Evolutionary conservation across 1,140 invertebrate species (phyloP).

Genomic region (Drosophila fuyamai): DNA sequence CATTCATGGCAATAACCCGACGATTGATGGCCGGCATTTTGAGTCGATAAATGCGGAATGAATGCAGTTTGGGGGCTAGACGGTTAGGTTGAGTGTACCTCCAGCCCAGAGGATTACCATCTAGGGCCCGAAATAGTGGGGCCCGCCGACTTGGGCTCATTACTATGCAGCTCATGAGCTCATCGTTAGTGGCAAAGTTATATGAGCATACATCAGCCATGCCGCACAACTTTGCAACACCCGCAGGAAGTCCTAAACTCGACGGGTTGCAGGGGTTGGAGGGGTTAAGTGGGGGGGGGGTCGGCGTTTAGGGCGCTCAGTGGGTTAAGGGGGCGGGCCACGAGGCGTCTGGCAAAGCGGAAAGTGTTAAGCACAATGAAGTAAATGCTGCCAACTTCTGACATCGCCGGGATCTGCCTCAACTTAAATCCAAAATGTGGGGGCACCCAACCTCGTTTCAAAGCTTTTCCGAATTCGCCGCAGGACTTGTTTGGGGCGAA

Average conservation of each 20-base stretch:
- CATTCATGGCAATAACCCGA: constrained; percentile 58
- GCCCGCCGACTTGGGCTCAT: constrained; percentile 53
- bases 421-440: constrained; percentile 30
- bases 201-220: constrained; percentile 78
- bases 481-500: constrained; percentile 50
- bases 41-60: constrained; percentile 31
- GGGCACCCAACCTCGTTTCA: neutral
- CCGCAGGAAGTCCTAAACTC: constrained; percentile 44
- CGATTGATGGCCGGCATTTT: constrained; percentile 48
- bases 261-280: neutral
- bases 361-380: constrained; percentile 78
- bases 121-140: constrained; percentile 1
- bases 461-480: constrained; percentile 64
- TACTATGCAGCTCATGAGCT: constrained; percentile 79
- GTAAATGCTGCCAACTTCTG: constrained; percentile 75
- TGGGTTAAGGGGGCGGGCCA: neutral
- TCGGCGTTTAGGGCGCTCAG: no score
- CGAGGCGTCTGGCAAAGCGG: constrained; percentile 54
- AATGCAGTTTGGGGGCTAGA: constrained; percentile 9
- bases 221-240: constrained; percentile 78
- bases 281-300: no score
- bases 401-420: constrained; percentile 26
- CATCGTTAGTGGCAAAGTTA: constrained; percentile 81
- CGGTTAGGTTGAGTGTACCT: no score
- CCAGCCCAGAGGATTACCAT: constrained; percentile 3